A percentile compares a stretch with the other conserved stretches of the same genome.
Conservation (phyloP, 2,797 vertebrate genomes). For the Sylvia borin region DNA sequence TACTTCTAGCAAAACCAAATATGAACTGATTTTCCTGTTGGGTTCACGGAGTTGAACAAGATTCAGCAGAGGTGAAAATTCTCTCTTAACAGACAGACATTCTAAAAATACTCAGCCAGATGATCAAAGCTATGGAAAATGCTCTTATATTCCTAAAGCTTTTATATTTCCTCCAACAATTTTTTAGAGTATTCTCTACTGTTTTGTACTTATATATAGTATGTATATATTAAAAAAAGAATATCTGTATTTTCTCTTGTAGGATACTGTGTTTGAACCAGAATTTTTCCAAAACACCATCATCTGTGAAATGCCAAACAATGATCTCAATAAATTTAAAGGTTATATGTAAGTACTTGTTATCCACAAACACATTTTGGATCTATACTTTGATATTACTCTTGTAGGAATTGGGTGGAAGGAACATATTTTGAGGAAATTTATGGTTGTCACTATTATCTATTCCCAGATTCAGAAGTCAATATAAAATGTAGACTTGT, state of each 20-base stretch:
- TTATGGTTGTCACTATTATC: neutral
- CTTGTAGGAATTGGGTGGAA: neutral
- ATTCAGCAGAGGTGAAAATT: neutral
- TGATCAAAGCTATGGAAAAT: neutral
- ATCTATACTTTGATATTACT: neutral
- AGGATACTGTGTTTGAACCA: slow-evolving; percentile 84
- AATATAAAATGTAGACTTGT: neutral
- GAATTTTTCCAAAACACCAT: slow-evolving; percentile 83
- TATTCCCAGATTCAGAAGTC: neutral
- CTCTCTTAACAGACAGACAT: neutral
- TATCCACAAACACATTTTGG: neutral
- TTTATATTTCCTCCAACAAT: neutral
- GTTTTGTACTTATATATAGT: neutral
- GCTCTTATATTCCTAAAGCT: neutral
- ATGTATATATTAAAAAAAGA: neutral
- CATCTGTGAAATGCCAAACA: slow-evolving; percentile 90
- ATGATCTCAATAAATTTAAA: slow-evolving; percentile 91
- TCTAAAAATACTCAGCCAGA: neutral
- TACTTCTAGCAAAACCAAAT: neutral
- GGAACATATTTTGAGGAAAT: neutral
- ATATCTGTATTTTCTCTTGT: neutral
- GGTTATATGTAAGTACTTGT: slow-evolving; percentile 90
- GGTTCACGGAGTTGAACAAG: neutral
- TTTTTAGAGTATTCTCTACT: neutral
- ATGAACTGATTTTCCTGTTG: neutral